Evolutionary conservation across 2,888 invertebrate species (phyloP).

Genomic region (Cecidostiba fungosa): DNA sequence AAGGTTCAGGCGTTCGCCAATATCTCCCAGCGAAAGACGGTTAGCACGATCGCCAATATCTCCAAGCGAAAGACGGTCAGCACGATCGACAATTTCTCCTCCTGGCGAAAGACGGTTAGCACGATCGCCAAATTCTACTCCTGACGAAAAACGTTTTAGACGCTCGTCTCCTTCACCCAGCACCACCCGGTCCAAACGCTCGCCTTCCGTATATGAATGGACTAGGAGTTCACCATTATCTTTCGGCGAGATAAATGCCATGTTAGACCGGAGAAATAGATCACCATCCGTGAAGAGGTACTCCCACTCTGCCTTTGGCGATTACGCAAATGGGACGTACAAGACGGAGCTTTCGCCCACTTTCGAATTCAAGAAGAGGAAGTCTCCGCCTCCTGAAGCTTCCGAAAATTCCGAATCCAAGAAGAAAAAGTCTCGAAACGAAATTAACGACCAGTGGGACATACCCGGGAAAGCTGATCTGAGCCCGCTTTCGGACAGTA

Average conservation of each 20-base stretch:
- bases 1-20: neutral
- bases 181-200: neutral
- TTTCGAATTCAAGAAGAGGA: neutral
- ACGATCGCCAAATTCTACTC: neutral
- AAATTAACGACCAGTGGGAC: neutral
- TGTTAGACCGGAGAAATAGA: neutral
- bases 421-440: neutral
- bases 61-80: neutral
- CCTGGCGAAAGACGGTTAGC: too few relatives aligned
- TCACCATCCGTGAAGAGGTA: neutral
- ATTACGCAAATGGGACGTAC: neutral
- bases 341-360: neutral
- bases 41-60: neutral
- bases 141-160: neutral
- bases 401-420: neutral
- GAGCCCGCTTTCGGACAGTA: neutral
- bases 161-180: neutral
- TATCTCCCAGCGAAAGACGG: neutral
- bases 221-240: neutral
- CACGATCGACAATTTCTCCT: neutral
- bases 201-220: neutral
- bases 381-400: neutral
- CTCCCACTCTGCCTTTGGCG: neutral
- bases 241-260: neutral
- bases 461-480: constrained; percentile 13